Percentiles rank a stretch among this genome's conserved stretches.
Evolutionary conservation across 2,797 vertebrate species (phyloP).

Genomic region (Emydoidea blandingii): DNA sequence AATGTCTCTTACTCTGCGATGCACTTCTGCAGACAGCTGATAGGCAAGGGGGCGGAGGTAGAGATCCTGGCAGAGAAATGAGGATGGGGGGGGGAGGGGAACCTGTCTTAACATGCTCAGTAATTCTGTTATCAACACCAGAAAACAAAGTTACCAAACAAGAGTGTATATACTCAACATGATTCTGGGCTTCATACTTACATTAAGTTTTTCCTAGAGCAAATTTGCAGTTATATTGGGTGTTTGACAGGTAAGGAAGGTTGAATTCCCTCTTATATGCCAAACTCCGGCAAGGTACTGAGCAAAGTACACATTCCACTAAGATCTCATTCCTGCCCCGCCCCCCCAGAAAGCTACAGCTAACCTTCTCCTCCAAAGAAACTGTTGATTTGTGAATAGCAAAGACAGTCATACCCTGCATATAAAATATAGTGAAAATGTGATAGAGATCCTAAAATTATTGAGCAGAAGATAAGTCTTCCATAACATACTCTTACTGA

Average conservation of each 20-base stretch:
- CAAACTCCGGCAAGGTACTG: fast-evolving
- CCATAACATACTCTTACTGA: fast-evolving
- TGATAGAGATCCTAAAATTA: neutral
- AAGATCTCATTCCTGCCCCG: constrained; percentile 25
- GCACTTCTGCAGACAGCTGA: no score
- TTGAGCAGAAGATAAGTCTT: neutral
- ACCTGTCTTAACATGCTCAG: neutral
- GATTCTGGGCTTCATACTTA: constrained; percentile 11
- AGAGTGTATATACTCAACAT: fast-evolving
- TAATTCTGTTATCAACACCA: neutral
- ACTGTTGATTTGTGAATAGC: neutral
- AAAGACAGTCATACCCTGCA: fast-evolving
- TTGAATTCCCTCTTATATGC: neutral
- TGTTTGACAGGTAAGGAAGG: fast-evolving
- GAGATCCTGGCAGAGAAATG: neutral
- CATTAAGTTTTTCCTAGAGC: neutral
- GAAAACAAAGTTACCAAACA: neutral
- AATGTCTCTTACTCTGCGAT: fast-evolving
- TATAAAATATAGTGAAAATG: neutral
- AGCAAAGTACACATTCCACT: neutral
- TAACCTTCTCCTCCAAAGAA: neutral
- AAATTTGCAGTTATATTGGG: fast-evolving
- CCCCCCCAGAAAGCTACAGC: neutral
- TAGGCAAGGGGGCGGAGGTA: fast-evolving
- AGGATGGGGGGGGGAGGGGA: neutral